Percentiles rank a stretch among this genome's conserved stretches.
Conservation (phyloP, 2,888 invertebrate genomes). For the Auanema sp. region DNA sequence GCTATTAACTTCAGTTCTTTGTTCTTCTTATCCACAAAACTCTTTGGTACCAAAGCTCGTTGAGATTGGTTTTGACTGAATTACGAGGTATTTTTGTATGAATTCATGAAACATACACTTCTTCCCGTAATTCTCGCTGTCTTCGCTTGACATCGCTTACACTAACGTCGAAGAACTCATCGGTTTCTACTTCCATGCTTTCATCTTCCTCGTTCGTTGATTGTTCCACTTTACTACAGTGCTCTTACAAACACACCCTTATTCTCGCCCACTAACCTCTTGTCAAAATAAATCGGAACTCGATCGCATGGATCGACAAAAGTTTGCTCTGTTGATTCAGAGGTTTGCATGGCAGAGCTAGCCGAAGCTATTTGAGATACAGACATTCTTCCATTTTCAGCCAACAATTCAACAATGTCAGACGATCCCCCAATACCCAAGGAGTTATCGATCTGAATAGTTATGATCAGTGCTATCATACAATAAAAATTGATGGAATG, state of each 20-base stretch:
- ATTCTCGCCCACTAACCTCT: conserved; percentile 11
- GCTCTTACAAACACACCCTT: neutral
- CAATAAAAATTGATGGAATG: too few species aligned
- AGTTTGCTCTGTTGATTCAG: conserved; percentile 12
- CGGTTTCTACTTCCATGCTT: conserved; percentile 25
- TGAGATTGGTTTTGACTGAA: conserved; percentile 38
- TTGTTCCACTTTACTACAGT: too few species aligned
- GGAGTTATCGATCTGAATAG: conserved; percentile 18
- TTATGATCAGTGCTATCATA: neutral
- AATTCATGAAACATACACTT: conserved; percentile 43
- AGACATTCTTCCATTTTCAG: conserved; percentile 16
- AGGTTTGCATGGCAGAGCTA: conserved; percentile 8
- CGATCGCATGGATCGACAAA: conserved; percentile 37
- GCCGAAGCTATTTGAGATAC: conserved; percentile 13
- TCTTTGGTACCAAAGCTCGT: conserved; percentile 38
- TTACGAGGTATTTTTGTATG: neutral
- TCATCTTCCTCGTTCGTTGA: too few species aligned
- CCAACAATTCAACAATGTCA: conserved; percentile 14
- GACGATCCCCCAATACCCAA: neutral
- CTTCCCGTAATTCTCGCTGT: conserved; percentile 40
- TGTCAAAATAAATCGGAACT: conserved; percentile 29
- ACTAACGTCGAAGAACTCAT: conserved; percentile 48
- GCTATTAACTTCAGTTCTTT: conserved; percentile 43
- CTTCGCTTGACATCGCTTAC: conserved; percentile 40
- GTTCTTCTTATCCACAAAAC: conserved; percentile 42